phyloP scores from a whole-genome alignment of 2,888 invertebrate species.

The Drosophila flavopinicola region DNA sequence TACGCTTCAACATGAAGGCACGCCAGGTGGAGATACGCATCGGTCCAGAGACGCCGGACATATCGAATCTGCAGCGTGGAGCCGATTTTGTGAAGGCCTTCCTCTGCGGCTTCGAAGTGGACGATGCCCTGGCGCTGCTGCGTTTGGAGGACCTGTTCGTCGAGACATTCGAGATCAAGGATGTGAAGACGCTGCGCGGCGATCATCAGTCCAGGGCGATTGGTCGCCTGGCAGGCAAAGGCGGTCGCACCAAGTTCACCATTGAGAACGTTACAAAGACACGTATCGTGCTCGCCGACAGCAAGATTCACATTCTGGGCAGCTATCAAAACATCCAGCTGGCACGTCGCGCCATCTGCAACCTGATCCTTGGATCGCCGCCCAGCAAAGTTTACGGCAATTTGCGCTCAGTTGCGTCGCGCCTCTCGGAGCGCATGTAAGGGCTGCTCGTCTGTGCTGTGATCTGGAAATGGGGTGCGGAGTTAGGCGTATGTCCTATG shows the following conservation, averaged over 20 bases:
- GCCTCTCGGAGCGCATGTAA: constrained; percentile 93
- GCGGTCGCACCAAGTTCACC: constrained; percentile 97
- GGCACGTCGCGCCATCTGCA: constrained; percentile 97
- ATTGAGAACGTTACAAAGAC: constrained; percentile 99
- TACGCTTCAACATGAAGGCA: constrained; percentile 96
- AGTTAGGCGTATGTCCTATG: constrained; percentile 6
- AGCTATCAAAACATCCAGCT: constrained; percentile 98
- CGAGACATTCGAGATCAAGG: constrained; percentile 98
- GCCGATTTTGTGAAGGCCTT: constrained; percentile 99
- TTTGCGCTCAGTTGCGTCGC: constrained; percentile 92
- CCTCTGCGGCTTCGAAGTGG: constrained; percentile 97
- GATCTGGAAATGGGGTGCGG: constrained; percentile 35
- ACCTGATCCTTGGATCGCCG: constrained; percentile 97
- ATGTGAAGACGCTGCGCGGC: constrained; percentile 97
- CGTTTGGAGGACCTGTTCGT: constrained; percentile 98
- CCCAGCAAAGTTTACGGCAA: constrained; percentile 99
- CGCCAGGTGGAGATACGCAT: constrained; percentile 87
- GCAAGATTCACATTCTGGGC: constrained; percentile 98
- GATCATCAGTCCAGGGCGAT: constrained; percentile 98
- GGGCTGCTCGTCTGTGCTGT: constrained; percentile 16
- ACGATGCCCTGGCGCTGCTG: constrained; percentile 97
- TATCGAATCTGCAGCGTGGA: constrained; percentile 96
- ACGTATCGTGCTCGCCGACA: constrained; percentile 97
- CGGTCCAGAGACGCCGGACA: constrained; percentile 88
- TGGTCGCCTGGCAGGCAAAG: constrained; percentile 98